phyloP scores from a whole-genome alignment of 2,888 invertebrate species.

The Acanthosepion esculentum region DNA sequence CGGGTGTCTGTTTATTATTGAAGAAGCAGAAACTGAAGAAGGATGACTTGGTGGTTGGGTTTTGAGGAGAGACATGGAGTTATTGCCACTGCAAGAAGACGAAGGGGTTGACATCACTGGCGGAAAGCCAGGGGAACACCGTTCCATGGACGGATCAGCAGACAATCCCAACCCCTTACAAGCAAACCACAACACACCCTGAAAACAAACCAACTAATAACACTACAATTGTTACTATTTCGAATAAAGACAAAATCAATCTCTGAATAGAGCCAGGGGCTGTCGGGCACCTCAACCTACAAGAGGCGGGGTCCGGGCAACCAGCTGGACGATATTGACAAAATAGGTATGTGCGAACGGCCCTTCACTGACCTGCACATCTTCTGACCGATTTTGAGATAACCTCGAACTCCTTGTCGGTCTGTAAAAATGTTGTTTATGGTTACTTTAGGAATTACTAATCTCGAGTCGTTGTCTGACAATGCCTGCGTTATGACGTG shows the following conservation, averaged over 20 bases:
- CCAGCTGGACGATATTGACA: neutral
- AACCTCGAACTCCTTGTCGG: neutral
- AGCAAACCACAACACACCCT: neutral
- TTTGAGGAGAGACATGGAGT: neutral
- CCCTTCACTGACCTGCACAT: neutral
- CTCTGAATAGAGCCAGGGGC: neutral
- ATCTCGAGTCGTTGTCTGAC: neutral
- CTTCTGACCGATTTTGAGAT: neutral
- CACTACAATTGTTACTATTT: neutral
- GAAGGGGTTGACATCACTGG: slow-evolving; percentile 14
- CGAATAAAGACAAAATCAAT: neutral
- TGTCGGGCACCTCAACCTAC: neutral
- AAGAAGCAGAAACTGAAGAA: neutral
- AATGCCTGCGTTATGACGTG: slow-evolving; percentile 17
- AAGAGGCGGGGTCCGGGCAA: slow-evolving; percentile 10
- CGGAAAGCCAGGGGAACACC: slow-evolving; percentile 15
- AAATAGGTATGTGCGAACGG: neutral
- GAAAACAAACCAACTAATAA: neutral
- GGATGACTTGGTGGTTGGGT: neutral
- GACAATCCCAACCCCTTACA: neutral
- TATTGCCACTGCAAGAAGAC: neutral
- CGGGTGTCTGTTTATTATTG: neutral
- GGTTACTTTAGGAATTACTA: neutral
- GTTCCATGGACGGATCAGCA: neutral
- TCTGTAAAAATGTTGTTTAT: neutral